Conservation (phyloP, 2,888 invertebrate genomes). For the Scrobipalpa atriplicella region DNA sequence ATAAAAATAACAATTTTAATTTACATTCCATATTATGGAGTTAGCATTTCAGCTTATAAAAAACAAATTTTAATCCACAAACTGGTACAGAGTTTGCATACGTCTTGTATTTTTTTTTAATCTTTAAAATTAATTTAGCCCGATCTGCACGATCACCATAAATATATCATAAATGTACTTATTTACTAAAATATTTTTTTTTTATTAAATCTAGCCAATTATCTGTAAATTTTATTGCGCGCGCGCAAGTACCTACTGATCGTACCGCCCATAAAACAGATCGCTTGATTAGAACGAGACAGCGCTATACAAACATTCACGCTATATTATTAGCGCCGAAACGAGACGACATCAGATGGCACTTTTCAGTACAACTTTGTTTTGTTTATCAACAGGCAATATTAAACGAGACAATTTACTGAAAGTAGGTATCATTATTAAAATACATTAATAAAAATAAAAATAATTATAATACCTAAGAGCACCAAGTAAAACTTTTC, state of each 20-base stretch:
- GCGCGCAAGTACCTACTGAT: conserved; percentile 56
- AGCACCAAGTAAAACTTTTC: too few species aligned
- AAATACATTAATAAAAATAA: too few species aligned
- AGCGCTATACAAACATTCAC: conserved; percentile 29
- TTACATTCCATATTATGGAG: conserved; percentile 22
- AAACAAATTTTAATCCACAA: conserved; percentile 25
- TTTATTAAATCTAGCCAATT: neutral
- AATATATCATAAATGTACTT: conserved; percentile 16
- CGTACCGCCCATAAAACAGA: conserved; percentile 69
- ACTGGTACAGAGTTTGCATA: neutral
- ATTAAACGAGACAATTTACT: neutral
- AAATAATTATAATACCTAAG: too few species aligned
- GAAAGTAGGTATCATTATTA: neutral
- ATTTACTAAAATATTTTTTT: too few species aligned
- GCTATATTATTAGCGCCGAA: conserved; percentile 40
- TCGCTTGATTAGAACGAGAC: conserved; percentile 64
- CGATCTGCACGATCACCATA: too few species aligned
- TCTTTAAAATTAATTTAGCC: neutral
- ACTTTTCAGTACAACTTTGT: conserved; percentile 34
- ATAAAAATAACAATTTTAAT: conserved; percentile 52
- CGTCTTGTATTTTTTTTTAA: neutral
- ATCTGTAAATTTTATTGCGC: conserved; percentile 45
- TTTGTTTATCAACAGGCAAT: neutral
- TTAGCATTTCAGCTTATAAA: conserved; percentile 13
- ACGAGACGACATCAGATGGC: conserved; percentile 44